Evolutionary conservation across 2,888 invertebrate genomes (phyloP).

Genomic region (Monoplex corrugatus): DNA sequence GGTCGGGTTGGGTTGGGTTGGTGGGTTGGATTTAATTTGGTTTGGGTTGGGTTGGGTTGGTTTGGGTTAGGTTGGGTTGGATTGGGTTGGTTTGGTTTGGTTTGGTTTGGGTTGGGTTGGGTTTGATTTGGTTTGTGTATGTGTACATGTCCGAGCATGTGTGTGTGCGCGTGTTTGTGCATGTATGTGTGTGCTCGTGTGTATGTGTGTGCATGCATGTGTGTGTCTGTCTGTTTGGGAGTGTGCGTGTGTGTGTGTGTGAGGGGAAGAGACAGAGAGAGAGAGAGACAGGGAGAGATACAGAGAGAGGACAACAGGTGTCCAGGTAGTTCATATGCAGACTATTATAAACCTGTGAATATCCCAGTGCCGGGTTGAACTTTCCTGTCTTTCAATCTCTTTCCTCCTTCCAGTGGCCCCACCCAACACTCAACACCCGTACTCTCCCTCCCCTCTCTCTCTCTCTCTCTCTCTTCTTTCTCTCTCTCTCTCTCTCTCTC

Average conservation of each 20-base stretch:
- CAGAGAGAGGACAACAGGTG: no score
- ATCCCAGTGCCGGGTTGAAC: neutral
- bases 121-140: no score
- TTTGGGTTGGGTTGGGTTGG: no score
- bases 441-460: neutral
- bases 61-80: no score
- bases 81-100: no score
- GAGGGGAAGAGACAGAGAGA: neutral
- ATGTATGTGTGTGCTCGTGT: neutral
- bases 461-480: neutral
- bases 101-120: no score
- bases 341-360: no score
- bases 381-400: neutral
- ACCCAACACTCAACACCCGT: neutral
- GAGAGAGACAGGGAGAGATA: neutral
- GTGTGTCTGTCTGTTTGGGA: conserved; percentile 9
- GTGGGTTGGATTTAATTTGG: no score
- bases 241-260: neutral
- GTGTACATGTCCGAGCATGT: neutral
- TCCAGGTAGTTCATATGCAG: no score
- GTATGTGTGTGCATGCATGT: neutral
- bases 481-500: no score
- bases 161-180: neutral
- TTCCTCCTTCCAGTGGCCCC: neutral
- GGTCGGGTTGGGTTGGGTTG: no score